These are phyloP conservation scores for Poecilia gillii DNA, from an alignment of 2,797 vertebrate genomes.

Conservation along the genomic window DNA sequence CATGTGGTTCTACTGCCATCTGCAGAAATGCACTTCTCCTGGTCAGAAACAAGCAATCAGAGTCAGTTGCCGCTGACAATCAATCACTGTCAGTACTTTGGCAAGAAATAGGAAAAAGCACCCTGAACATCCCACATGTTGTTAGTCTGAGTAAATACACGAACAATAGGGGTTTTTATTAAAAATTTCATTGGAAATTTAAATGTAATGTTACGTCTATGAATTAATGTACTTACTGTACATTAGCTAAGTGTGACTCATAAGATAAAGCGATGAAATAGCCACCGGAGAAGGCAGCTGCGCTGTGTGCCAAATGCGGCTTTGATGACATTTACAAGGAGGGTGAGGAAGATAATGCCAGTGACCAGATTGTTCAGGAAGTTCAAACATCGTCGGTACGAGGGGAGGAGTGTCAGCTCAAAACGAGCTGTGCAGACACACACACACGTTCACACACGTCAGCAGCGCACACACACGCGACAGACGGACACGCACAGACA, in stretches of 20 bases:
- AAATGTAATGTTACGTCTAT: background rate
- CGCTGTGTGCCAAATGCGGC: slow-evolving; percentile 74
- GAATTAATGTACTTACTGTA: slow-evolving; percentile 2
- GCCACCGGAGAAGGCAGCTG: slow-evolving; percentile 73
- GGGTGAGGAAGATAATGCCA: slow-evolving; percentile 68
- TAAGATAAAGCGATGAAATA: slow-evolving; percentile 69
- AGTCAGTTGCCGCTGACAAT: too few species aligned
- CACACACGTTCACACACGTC: slow-evolving; percentile 17
- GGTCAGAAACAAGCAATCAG: too few species aligned
- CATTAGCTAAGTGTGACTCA: slow-evolving; percentile 23
- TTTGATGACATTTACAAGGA: slow-evolving; percentile 72
- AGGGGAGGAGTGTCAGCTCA: slow-evolving; percentile 64
- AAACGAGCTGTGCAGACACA: slow-evolving; percentile 56
- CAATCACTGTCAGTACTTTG: background rate
- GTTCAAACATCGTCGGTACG: slow-evolving; percentile 67
- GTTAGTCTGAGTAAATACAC: background rate
- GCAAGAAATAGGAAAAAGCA: background rate
- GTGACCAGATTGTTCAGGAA: slow-evolving; percentile 76
- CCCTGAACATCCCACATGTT: background rate
- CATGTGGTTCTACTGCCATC: too few species aligned
- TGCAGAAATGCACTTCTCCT: too few species aligned
- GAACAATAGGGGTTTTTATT: background rate
- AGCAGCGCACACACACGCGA: slow-evolving; percentile 8
- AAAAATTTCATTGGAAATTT: background rate
- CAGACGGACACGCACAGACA: slow-evolving; percentile 24